Conservation (phyloP, 1,140 invertebrate genomes). For the Octopus bimaculoides region DNA sequence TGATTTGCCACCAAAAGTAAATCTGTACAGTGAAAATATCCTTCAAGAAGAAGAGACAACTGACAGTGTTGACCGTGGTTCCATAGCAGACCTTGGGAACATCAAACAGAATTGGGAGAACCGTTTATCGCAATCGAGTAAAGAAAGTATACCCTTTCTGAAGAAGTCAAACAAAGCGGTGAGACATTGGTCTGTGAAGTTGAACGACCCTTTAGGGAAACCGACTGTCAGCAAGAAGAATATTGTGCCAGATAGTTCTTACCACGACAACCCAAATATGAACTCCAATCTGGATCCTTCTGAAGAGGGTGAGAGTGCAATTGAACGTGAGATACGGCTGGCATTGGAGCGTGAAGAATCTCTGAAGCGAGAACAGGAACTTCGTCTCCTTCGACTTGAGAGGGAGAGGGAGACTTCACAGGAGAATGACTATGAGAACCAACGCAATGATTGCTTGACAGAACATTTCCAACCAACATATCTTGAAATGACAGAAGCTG, state of each 20-base stretch:
- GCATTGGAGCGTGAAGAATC: conserved; percentile 59
- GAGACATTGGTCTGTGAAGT: conserved; percentile 45
- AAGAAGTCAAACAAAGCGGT: conserved; percentile 23
- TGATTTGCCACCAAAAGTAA: conserved; percentile 30
- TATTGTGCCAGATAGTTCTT: conserved; percentile 11
- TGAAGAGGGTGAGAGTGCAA: conserved; percentile 58
- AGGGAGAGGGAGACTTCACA: background rate
- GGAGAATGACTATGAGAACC: background rate
- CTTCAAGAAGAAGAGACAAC: conserved; percentile 44
- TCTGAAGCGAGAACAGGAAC: conserved; percentile 40
- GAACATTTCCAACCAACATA: conserved; percentile 38
- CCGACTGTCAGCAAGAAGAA: conserved; percentile 15
- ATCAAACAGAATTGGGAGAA: conserved; percentile 47
- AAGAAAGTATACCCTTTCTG: conserved; percentile 8
- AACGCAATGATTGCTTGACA: conserved; percentile 25
- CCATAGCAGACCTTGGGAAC: conserved; percentile 42
- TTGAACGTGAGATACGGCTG: conserved; percentile 63
- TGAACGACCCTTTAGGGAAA: conserved; percentile 26
- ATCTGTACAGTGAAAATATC: conserved; percentile 48
- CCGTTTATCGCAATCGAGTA: conserved; percentile 23
- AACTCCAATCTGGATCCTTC: conserved; percentile 4
- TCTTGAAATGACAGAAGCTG: conserved; percentile 51
- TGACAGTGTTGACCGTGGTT: conserved; percentile 44
- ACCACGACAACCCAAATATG: conserved; percentile 13
- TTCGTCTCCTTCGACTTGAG: background rate